Evolutionary conservation across 1,140 invertebrate genomes (phyloP).

Genomic region (Nephila pilipes): DNA sequence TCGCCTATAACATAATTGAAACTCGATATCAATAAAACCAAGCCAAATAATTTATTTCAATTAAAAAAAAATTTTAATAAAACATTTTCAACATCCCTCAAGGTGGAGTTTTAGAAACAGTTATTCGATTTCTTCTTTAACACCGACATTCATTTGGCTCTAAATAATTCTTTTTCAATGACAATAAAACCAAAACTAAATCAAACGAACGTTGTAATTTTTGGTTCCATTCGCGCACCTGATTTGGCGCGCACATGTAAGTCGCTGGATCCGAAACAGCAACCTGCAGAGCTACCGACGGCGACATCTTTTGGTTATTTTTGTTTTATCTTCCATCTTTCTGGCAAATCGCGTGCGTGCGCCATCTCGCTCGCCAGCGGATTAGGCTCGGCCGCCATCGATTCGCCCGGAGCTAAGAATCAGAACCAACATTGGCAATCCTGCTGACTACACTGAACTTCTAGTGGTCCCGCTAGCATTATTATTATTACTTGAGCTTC

Average conservation of each 20-base stretch:
- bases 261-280: slow-evolving; percentile 52
- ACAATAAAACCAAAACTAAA: too few relatives aligned
- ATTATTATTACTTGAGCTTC: not conserved
- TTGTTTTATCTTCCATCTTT: slow-evolving; percentile 39
- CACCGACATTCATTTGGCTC: too few relatives aligned
- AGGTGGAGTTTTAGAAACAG: too few relatives aligned
- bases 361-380: slow-evolving; percentile 63
- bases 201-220: not conserved
- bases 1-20: too few relatives aligned
- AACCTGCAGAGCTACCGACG: slow-evolving; percentile 44
- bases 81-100: too few relatives aligned
- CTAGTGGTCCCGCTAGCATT: not conserved
- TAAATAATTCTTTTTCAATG: too few relatives aligned
- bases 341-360: slow-evolving; percentile 53
- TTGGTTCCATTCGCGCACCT: not conserved
- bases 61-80: too few relatives aligned
- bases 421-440: not conserved
- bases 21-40: too few relatives aligned
- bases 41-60: too few relatives aligned
- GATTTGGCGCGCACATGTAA: slow-evolving; percentile 28
- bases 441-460: not conserved
- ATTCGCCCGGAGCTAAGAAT: slow-evolving; percentile 58
- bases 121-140: too few relatives aligned
- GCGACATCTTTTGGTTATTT: slow-evolving; percentile 47
- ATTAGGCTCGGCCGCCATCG: slow-evolving; percentile 57